These are phyloP conservation scores for Zalophus californianus DNA, from an alignment of 2,797 vertebrate genomes.

Conservation along the genomic window DNA sequence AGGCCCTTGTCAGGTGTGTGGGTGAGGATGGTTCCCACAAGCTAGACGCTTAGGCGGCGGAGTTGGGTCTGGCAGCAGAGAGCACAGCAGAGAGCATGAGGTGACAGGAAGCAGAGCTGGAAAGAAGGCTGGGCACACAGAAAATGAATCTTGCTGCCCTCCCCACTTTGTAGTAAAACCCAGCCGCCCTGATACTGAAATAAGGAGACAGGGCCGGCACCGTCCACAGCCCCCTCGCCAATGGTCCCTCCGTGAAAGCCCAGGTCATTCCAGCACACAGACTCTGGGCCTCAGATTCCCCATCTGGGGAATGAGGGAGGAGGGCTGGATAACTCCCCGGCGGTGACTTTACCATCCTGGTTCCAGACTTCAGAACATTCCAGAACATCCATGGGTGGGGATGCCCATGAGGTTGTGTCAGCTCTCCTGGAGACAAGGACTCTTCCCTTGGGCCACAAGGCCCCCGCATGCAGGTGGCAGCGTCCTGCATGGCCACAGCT, in stretches of 20 bases:
- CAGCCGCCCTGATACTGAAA: not conserved
- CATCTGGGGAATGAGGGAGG: not conserved
- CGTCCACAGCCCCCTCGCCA: not conserved
- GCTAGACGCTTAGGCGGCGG: not conserved
- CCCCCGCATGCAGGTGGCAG: not conserved
- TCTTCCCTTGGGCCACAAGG: not conserved
- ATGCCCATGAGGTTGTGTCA: not conserved
- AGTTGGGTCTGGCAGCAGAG: accelerated
- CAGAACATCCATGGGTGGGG: not conserved
- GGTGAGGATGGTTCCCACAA: not conserved
- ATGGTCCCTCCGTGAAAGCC: not conserved
- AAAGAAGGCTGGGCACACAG: not conserved
- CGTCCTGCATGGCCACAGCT: not conserved
- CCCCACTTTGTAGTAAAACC: not conserved
- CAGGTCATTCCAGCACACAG: not conserved
- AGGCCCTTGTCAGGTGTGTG: not conserved
- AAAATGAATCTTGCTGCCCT: not conserved
- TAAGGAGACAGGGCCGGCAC: not conserved
- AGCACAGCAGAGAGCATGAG: not conserved
- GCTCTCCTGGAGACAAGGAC: not conserved
- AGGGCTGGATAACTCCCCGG: not conserved
- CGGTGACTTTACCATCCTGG: not conserved
- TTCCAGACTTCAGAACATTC: not conserved
- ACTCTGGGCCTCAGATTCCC: not conserved
- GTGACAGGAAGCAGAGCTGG: not conserved